Percentiles rank a stretch among this genome's conserved stretches.
phyloP scores from a whole-genome alignment of 2,113 vertebrate genomes.

The Nibea coibor region DNA sequence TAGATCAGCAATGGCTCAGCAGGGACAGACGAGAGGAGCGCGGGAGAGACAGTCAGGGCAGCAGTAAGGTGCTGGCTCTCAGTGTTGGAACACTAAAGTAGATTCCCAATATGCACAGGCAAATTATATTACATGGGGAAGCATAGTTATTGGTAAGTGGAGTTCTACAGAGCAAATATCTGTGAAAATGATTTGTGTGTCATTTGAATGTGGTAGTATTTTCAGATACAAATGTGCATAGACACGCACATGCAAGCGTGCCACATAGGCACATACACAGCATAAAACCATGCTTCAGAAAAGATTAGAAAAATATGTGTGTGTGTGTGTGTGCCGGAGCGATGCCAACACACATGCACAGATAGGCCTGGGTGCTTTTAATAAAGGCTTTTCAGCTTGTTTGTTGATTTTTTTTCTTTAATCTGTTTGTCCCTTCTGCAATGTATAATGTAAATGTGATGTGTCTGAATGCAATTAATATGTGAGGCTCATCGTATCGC shows the following conservation, averaged over 20 bases:
- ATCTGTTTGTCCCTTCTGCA: constrained; percentile 3
- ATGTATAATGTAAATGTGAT: constrained; percentile 16
- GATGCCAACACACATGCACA: neutral
- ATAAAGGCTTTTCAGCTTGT: constrained; percentile 11
- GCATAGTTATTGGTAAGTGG: neutral
- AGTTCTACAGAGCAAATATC: constrained; percentile 3
- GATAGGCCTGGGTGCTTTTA: neutral
- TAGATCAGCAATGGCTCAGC: constrained; percentile 72
- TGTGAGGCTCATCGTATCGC: constrained; percentile 7
- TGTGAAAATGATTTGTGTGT: constrained; percentile 6
- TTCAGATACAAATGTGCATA: constrained; percentile 37
- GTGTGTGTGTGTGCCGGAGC: neutral
- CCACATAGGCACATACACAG: neutral
- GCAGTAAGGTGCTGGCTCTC: constrained; percentile 16
- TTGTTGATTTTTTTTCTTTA: constrained; percentile 5
- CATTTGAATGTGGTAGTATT: constrained; percentile 4
- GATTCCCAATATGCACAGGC: constrained; percentile 6
- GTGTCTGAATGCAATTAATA: constrained; percentile 13
- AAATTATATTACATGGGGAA: neutral
- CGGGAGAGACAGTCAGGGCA: constrained; percentile 35
- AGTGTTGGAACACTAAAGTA: constrained; percentile 4
- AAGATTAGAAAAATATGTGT: constrained; percentile 30
- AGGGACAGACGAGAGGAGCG: constrained; percentile 27
- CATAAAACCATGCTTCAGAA: constrained; percentile 23
- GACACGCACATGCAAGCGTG: neutral